Conservation (phyloP, 1,140 invertebrate species). For the Meloidogyne floridensis region DNA sequence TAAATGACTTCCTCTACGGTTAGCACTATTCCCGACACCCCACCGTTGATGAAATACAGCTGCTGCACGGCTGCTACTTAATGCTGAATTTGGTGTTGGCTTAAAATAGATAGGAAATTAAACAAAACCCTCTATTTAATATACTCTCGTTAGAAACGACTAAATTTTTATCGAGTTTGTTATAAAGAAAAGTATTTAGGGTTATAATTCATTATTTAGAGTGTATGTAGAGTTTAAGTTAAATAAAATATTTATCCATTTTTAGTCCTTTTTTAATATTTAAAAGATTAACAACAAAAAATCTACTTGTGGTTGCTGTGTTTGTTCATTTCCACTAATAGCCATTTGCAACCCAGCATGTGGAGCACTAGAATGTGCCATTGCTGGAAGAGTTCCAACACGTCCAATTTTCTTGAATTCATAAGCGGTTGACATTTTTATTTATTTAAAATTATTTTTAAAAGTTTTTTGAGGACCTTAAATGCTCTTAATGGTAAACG, state of each 20-base stretch:
- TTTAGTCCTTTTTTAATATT: too few species aligned
- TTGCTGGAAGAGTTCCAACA: conserved; percentile 15
- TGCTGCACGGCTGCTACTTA: background rate
- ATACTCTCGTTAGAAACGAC: too few species aligned
- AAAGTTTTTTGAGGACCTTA: conserved; percentile 6
- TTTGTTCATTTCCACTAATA: conserved; percentile 16
- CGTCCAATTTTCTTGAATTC: conserved; percentile 27
- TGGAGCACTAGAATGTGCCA: conserved; percentile 22
- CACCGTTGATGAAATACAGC: conserved; percentile 1
- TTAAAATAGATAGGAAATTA: background rate
- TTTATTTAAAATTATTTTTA: background rate
- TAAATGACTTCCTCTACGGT: conserved; percentile 20
- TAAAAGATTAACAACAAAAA: too few species aligned
- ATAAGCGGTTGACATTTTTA: background rate
- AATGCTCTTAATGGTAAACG: conserved; percentile 27
- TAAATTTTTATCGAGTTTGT: too few species aligned
- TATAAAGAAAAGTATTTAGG: too few species aligned
- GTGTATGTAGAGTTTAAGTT: too few species aligned
- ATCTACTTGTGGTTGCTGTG: background rate
- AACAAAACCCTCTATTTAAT: too few species aligned
- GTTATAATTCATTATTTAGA: too few species aligned
- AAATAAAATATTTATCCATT: too few species aligned
- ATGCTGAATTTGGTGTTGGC: conserved; percentile 22
- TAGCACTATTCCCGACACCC: background rate
- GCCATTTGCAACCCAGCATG: conserved; percentile 13